A percentile compares a stretch with the other conserved stretches of the same genome.
These are phyloP conservation scores for Amblyjoppa proteus DNA, from an alignment of 2,888 invertebrate genomes.

Conservation along the genomic window DNA sequence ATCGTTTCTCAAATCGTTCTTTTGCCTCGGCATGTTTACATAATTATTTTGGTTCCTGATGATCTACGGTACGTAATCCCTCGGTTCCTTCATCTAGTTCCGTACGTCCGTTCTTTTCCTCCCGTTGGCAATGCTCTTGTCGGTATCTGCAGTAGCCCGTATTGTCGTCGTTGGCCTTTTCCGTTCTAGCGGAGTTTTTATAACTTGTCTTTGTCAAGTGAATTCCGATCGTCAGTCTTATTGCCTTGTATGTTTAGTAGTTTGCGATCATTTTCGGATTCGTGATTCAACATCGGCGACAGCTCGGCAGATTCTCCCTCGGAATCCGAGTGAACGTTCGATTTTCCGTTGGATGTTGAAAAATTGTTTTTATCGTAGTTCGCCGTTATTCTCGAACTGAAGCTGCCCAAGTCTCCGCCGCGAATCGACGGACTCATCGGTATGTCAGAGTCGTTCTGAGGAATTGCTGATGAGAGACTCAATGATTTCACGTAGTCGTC, in stretches of 20 bases:
- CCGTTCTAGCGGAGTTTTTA: constrained; percentile 57
- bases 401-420: constrained; percentile 84
- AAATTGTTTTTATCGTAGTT: constrained; percentile 86
- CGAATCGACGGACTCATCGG: constrained; percentile 87
- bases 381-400: constrained; percentile 86
- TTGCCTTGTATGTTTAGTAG: constrained; percentile 79
- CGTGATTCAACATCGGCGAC: constrained; percentile 80
- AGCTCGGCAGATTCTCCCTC: constrained; percentile 77
- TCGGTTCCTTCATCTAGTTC: constrained; percentile 50
- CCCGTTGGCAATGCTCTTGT: constrained; percentile 10
- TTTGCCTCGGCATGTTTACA: constrained; percentile 86
- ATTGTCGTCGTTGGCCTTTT: constrained; percentile 66
- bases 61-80: constrained; percentile 77
- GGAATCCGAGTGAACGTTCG: constrained; percentile 72
- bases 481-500: constrained; percentile 85
- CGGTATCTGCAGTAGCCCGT: constrained; percentile 78
- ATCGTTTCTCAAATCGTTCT: constrained; percentile 81
- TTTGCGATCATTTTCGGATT: constrained; percentile 82
- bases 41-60: constrained; percentile 85
- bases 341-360: constrained; percentile 61
- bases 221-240: constrained; percentile 80
- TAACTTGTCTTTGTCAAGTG: constrained; percentile 75
- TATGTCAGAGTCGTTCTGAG: constrained; percentile 85
- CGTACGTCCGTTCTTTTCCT: constrained; percentile 29
- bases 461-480: constrained; percentile 73